phyloP scores from a whole-genome alignment of 2,797 vertebrate species.

The Parauchenoglanis ngamensis region DNA sequence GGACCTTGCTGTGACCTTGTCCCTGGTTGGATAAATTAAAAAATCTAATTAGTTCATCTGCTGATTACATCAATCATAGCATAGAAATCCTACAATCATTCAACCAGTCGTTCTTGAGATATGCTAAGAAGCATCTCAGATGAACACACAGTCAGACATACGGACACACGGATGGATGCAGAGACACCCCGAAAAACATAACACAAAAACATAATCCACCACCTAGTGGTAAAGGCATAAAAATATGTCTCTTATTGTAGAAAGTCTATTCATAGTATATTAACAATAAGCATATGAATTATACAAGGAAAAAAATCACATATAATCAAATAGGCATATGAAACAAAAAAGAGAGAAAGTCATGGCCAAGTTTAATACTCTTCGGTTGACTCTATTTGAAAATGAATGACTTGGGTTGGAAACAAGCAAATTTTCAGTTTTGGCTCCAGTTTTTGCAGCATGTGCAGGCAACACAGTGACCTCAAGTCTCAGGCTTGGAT shows the following conservation, averaged over 20 bases:
- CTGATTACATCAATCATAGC: background rate
- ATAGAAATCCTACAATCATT: background rate
- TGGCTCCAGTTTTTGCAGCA: background rate
- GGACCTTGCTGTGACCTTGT: background rate
- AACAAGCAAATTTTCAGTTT: background rate
- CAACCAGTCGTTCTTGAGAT: background rate
- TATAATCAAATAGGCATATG: background rate
- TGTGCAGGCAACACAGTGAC: slow-evolving; percentile 10
- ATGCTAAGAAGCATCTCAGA: background rate
- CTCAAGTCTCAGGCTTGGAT: background rate
- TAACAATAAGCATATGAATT: background rate
- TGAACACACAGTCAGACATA: background rate
- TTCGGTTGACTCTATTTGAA: background rate
- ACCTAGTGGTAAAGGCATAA: background rate
- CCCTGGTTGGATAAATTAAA: background rate
- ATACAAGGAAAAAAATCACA: background rate
- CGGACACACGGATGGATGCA: background rate
- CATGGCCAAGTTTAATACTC: background rate
- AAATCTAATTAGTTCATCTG: background rate
- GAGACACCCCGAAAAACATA: background rate
- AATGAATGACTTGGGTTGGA: background rate
- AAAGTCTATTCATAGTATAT: background rate
- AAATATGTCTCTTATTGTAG: background rate
- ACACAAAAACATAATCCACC: background rate
- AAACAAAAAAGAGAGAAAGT: background rate